These are phyloP conservation scores for Rhinoderma darwinii DNA, from an alignment of 2,113 vertebrate genomes.

Conservation along the genomic window DNA sequence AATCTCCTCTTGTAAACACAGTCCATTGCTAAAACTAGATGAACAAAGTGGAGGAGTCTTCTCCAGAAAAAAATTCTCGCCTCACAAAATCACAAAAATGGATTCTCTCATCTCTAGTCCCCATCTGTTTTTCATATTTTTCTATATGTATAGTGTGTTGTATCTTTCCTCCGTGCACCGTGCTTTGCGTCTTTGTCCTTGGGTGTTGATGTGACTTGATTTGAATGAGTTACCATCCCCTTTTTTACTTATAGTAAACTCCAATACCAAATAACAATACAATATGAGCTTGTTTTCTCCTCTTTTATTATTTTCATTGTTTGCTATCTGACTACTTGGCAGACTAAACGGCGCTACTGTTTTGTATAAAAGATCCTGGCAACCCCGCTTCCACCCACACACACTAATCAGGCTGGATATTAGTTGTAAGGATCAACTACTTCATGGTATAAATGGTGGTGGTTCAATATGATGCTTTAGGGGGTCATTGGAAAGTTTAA, in stretches of 20 bases:
- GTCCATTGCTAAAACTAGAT: too few species aligned
- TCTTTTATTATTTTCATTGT: constrained; percentile 14
- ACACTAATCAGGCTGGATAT: not conserved
- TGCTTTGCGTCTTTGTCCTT: not conserved
- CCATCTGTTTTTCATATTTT: not conserved
- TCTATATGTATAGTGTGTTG: not conserved
- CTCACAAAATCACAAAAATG: too few species aligned
- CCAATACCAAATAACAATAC: not conserved
- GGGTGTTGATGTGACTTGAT: not conserved
- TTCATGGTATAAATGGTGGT: not conserved
- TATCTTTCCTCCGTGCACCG: not conserved
- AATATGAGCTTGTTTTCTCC: not conserved
- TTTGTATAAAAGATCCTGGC: constrained; percentile 14
- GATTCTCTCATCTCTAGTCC: too few species aligned
- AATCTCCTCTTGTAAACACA: too few species aligned
- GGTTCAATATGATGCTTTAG: not conserved
- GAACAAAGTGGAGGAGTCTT: too few species aligned
- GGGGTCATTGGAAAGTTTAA: not conserved
- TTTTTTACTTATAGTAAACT: not conserved
- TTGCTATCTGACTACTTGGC: not conserved
- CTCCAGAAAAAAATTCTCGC: too few species aligned
- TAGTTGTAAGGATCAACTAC: not conserved
- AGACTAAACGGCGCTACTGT: not conserved
- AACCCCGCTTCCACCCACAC: not conserved
- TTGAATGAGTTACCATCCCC: not conserved